Base-by-base conservation (phyloP, 2,888 invertebrate genomes). In the Rhagonycha lutea region DNA sequence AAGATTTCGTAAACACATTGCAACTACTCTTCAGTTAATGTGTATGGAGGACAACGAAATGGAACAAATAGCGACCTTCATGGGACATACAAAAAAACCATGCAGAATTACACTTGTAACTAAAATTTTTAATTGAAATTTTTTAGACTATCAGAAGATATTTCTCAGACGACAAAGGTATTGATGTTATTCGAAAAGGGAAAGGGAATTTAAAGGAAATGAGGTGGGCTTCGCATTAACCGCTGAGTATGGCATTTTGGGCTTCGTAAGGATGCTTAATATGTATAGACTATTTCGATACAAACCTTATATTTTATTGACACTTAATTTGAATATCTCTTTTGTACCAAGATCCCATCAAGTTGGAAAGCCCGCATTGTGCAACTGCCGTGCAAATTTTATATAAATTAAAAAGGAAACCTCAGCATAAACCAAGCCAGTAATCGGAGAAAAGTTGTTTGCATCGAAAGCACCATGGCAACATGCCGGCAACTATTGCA, bases 21-120 rank as follows among this genome's bases (percentile, higher is more conserved):
- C 82, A 0, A 82, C 81, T 9, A 80, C 77, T 8, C 32, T 81
- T 8, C 81, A 82, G 23, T 62, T 82, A 24, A 76, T 83, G 79
- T 75, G 3, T 7, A 75, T 83, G 69, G 60, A 79, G 62, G n/a
- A 28, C 9, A 18, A 77, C 11, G 80, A 81, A 69, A 80, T 81
- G 79, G 79, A 82, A 29, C 82, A 82, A 75, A 61, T 82, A 26
- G 82, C 81, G 1, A 78, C 71, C 0, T 82, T 82, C 61, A 83
- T 83, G 82, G 82, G 80, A 0, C 80, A 81, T 47, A 82, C 80
- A 18, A 79, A 81, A 71, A 82, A 81, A 75, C 81, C 81, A 82
- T 70, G 29, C 73, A 0, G 78, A 80, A 72, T 80, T 78, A 14
- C 2, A 12, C 3, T 26, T 61, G 18, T 23, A 14, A 8, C 23